Percentiles rank a stretch among this genome's conserved stretches.
Conservation (phyloP, 2,888 invertebrate genomes). For the Athalia circularis region DNA sequence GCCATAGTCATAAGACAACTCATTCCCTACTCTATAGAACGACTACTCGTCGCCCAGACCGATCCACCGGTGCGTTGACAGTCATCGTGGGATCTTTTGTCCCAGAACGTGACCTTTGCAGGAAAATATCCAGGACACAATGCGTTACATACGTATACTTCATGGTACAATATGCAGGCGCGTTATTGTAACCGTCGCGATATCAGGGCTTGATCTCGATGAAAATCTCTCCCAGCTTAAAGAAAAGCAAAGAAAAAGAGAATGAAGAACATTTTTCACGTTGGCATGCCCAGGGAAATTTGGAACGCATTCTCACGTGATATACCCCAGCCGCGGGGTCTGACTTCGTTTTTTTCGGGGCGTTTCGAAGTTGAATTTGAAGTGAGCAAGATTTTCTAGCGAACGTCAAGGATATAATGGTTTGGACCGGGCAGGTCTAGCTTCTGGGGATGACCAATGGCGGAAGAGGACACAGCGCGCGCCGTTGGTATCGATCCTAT, state of each 20-base stretch:
- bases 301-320: too few relatives aligned
- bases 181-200: too few relatives aligned
- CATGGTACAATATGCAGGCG: too few relatives aligned
- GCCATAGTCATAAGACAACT: neutral
- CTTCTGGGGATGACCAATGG: conserved; percentile 72
- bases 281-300: too few relatives aligned
- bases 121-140: conserved; percentile 60
- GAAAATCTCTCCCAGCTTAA: too few relatives aligned
- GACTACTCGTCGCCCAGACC: conserved; percentile 20
- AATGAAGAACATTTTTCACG: too few relatives aligned
- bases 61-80: conserved; percentile 51
- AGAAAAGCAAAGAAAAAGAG: too few relatives aligned
- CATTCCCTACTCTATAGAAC: neutral
- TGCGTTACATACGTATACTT: neutral
- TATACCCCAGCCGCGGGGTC: too few relatives aligned
- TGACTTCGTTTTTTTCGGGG: too few relatives aligned
- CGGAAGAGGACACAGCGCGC: conserved; percentile 70
- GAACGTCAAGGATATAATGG: conserved; percentile 47
- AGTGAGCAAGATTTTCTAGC: conserved; percentile 8
- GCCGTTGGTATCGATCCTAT: conserved; percentile 69
- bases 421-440: conserved; percentile 65
- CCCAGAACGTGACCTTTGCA: conserved; percentile 40
- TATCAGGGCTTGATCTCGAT: too few relatives aligned
- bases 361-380: conserved; percentile 1
- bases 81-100: conserved; percentile 63